phyloP scores from a whole-genome alignment of 2,888 invertebrate genomes.

The Epicampocera succincta region DNA sequence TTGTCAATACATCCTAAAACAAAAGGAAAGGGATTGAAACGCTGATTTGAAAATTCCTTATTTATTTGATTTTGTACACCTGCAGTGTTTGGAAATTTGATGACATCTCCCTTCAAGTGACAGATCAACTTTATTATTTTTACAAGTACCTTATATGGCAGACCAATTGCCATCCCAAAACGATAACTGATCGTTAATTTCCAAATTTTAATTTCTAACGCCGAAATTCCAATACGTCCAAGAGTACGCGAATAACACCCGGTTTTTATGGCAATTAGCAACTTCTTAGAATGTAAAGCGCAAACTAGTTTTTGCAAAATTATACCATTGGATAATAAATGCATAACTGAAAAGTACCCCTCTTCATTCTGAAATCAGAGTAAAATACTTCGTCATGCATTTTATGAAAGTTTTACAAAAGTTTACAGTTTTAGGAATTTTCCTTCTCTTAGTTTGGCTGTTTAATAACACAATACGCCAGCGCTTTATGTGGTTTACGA shows the following conservation, averaged over 20 bases:
- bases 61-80: slow-evolving; percentile 19
- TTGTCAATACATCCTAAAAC: slow-evolving; percentile 45
- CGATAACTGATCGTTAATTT: slow-evolving; percentile 36
- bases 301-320: slow-evolving; percentile 17
- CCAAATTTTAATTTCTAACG: slow-evolving; percentile 29
- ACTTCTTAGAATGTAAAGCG: slow-evolving; percentile 27
- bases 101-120: slow-evolving; percentile 40
- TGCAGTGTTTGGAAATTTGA: slow-evolving; percentile 46
- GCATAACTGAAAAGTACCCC: slow-evolving; percentile 31
- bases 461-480: slow-evolving; percentile 19
- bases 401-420: slow-evolving; percentile 32
- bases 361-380: slow-evolving; percentile 43
- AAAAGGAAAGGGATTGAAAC: slow-evolving; percentile 34
- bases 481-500: slow-evolving; percentile 44
- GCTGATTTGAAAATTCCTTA: slow-evolving; percentile 21
- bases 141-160: slow-evolving; percentile 35
- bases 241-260: neutral
- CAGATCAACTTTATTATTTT: slow-evolving; percentile 44
- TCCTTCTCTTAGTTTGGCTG: slow-evolving; percentile 15
- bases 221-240: slow-evolving; percentile 29
- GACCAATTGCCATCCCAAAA: slow-evolving; percentile 18
- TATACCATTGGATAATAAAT: neutral
- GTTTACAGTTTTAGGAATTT: slow-evolving; percentile 30
- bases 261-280: slow-evolving; percentile 21
- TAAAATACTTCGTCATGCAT: slow-evolving; percentile 41